A percentile compares a stretch with the other conserved stretches of the same genome.
These are phyloP conservation scores for Globia sparganii DNA, from an alignment of 2,888 invertebrate species.

Conservation along the genomic window DNA sequence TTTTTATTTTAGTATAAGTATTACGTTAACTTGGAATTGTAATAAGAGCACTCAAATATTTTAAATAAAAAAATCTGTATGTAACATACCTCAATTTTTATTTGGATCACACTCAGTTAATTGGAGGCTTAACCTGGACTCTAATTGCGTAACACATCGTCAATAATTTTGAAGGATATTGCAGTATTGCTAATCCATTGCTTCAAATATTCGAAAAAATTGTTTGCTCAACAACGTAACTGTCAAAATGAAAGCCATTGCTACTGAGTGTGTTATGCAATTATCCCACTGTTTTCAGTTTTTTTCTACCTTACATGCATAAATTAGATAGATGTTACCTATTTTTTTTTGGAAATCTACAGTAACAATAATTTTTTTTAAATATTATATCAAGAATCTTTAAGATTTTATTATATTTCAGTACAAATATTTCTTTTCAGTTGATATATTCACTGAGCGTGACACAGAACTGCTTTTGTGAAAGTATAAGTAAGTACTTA, in stretches of 20 bases:
- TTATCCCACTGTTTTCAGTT: background rate
- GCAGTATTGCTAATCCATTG: background rate
- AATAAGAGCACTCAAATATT: conserved; percentile 6
- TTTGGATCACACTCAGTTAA: background rate
- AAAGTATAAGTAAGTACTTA: background rate
- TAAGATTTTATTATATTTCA: background rate
- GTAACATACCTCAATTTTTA: background rate
- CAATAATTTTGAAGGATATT: background rate
- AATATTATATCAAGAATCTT: background rate
- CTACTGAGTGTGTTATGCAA: no score
- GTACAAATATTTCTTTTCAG: background rate
- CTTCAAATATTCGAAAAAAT: background rate
- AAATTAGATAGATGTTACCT: background rate
- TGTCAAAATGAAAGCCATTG: no score
- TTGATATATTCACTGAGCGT: background rate
- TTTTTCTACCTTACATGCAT: background rate
- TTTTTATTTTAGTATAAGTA: conserved; percentile 22
- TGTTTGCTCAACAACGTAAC: background rate
- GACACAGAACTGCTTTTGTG: background rate
- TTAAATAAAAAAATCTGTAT: background rate
- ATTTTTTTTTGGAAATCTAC: background rate
- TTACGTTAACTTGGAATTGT: background rate
- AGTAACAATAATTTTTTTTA: background rate
- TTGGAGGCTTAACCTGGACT: background rate
- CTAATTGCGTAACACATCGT: background rate